Conservation (phyloP, 2,113 vertebrate species). For the Anoplopoma fimbria region DNA sequence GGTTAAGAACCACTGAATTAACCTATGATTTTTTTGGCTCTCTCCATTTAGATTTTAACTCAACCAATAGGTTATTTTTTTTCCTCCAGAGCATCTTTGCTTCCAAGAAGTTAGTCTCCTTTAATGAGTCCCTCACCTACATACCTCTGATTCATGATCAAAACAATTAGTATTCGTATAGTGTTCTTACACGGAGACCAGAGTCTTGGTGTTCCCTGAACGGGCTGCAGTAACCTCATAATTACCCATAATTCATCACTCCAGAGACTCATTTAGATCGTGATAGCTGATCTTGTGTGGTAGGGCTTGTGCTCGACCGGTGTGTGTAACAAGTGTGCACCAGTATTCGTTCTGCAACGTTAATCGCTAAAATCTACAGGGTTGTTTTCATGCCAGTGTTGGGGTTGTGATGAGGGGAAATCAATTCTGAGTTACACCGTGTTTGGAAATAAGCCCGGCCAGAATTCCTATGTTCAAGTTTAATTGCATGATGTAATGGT, state of each 20-base stretch:
- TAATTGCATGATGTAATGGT: constrained; percentile 74
- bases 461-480: constrained; percentile 59
- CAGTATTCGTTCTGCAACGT: constrained; percentile 47
- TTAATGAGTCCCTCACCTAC: constrained; percentile 47
- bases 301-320: constrained; percentile 7
- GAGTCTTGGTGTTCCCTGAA: constrained; percentile 35
- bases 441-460: constrained; percentile 62
- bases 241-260: constrained; percentile 65
- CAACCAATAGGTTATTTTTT: constrained; percentile 17
- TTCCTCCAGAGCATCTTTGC: constrained; percentile 1
- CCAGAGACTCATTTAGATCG: constrained; percentile 34
- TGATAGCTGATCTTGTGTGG: constrained; percentile 21
- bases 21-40: background rate
- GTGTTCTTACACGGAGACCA: constrained; percentile 47
- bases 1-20: too few relatives aligned
- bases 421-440: constrained; percentile 64
- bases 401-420: constrained; percentile 54
- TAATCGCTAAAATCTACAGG: constrained; percentile 54
- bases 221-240: constrained; percentile 18
- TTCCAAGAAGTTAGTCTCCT: constrained; percentile 18
- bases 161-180: constrained; percentile 56
- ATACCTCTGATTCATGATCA: constrained; percentile 37
- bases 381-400: constrained; percentile 46
- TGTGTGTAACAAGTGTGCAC: constrained; percentile 21
- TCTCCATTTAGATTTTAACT: constrained; percentile 21